Evolutionary conservation across 2,888 invertebrate genomes (phyloP), one percentile per base, ranked within the genome.

Genomic region (Drosophila histrio): DNA sequence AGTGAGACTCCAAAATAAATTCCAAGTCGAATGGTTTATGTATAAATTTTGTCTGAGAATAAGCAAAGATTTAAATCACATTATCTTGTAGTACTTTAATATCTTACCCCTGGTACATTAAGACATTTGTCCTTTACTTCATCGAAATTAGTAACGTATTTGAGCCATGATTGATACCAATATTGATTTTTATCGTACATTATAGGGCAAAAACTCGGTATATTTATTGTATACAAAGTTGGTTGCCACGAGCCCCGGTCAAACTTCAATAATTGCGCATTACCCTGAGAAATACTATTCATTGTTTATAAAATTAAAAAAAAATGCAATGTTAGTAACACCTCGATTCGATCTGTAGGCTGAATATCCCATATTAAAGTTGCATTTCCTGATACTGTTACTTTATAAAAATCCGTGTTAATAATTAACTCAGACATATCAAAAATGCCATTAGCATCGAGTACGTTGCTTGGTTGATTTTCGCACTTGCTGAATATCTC

Each of bases 131-230:
- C 17, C 13, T 19, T 32, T 3, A 60, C 24, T 0, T 65, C 58
- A 6, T 58, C 15, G 0, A 1, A 6, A 32, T 71, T 65, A 2
- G 0, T 32, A 7, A 71, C 1, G 6, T 65, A 1, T 2, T n/a
- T 1, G 0, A 34, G 26, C 65, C 65, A 70, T 4, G 7, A 3
- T 0, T 13, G 19, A 19, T 65, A 65, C 71, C 71, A 71, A 11
- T 43, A 65, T 11, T 52, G 44, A 2, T 41, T 6, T 2, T 22
- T 13, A 1, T 60, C 32, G 22, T 43, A 70, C 32, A 71, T 17
- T 1, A n/a, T 0, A 0, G 1, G 1, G 13, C 70, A 71, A 1
- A 19, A 1, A 17, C n/a, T 47, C 26, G 1, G 0, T 1, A 17
- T 0, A 0, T 7, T 2, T 0, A 65, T 0, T 9, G 0, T 15